These are phyloP conservation scores for Nyctereutes procyonoides DNA, from an alignment of 2,113 vertebrate species.

Conservation along the genomic window DNA sequence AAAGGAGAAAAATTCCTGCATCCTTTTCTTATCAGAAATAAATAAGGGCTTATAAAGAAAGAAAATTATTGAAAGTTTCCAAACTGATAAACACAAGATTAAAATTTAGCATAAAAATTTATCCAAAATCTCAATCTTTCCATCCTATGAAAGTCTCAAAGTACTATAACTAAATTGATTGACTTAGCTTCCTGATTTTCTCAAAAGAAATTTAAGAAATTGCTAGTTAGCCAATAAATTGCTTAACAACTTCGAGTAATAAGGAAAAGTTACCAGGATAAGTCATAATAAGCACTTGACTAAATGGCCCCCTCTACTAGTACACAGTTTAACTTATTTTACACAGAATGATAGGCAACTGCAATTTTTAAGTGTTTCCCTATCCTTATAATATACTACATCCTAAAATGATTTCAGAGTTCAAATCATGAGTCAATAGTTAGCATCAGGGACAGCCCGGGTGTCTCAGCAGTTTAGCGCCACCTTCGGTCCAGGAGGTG, in stretches of 20 bases:
- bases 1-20: background rate
- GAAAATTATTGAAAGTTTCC: background rate
- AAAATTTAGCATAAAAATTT: background rate
- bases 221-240: background rate
- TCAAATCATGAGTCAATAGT: background rate
- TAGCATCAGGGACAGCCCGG: background rate
- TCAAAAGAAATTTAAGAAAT: background rate
- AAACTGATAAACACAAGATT: background rate
- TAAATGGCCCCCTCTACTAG: background rate
- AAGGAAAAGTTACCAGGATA: conserved; percentile 12
- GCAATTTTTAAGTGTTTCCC: background rate
- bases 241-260: background rate
- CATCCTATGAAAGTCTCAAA: background rate
- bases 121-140: background rate
- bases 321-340: background rate
- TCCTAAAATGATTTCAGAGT: conserved; percentile 28
- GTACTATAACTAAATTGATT: background rate
- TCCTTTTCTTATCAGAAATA: background rate
- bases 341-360: background rate
- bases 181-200: background rate
- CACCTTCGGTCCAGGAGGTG: no score
- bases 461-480: no score
- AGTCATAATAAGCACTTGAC: background rate
- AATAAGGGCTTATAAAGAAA: background rate
- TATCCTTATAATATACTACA: background rate